Conservation (phyloP, 2,113 vertebrate species). For the Poeciliopsis occidentalis region DNA sequence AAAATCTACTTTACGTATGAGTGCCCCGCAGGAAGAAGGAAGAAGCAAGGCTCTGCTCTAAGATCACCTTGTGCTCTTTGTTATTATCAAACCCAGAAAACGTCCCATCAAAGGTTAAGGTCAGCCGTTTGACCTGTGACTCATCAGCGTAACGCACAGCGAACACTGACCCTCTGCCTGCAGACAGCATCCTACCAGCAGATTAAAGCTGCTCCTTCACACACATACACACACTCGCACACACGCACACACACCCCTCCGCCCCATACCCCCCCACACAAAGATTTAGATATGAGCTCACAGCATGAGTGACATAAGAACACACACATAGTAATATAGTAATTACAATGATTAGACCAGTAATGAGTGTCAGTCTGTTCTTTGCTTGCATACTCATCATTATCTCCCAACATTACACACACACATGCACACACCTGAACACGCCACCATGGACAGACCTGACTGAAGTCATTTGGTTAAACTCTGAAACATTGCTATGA, state of each 20-base stretch:
- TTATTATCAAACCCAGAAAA: background rate
- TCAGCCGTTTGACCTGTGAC: background rate
- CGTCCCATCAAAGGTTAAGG: background rate
- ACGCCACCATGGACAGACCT: slow-evolving; percentile 1
- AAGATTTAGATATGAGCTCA: background rate
- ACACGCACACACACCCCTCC: background rate
- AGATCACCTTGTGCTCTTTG: background rate
- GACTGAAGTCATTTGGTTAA: slow-evolving; percentile 5
- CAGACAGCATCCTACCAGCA: background rate
- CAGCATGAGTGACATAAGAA: background rate
- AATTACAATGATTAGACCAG: slow-evolving; percentile 53
- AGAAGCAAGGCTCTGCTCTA: background rate
- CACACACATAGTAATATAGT: slow-evolving; percentile 30
- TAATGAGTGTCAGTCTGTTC: slow-evolving; percentile 47
- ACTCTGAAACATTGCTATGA: background rate
- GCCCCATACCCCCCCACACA: background rate
- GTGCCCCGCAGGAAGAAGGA: too few species aligned
- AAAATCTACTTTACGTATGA: too few species aligned
- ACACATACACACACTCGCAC: background rate
- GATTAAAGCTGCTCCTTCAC: background rate
- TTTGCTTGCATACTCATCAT: slow-evolving; percentile 21
- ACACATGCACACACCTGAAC: background rate
- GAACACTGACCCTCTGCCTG: too few species aligned
- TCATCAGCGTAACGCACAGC: background rate
- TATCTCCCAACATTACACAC: background rate